Evolutionary conservation across 2,113 vertebrate species (phyloP), one percentile per base, ranked within the genome.

Genomic region (Zingel zingel): DNA sequence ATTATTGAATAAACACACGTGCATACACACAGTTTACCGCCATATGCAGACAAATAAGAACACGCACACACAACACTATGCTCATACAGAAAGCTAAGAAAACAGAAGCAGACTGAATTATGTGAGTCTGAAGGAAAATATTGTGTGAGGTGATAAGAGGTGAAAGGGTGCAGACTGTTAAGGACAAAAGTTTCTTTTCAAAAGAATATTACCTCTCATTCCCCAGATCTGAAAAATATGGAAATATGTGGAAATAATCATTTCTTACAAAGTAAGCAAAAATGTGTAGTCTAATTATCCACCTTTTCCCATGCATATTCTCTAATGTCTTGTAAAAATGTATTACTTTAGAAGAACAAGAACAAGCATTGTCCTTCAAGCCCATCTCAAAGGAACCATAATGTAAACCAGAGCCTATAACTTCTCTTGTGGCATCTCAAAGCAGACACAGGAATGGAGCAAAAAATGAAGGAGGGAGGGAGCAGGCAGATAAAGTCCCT

Each of bases 381-480:
- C 56, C 86, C 87, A 86, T 88, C 91, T 91, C 89, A 82, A 83
- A 86, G 80, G 83, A 90, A 59, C 86, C 63, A 62, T 95, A 96
- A 95, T 95, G 91, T 88, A 94, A 96, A 95, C 89, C 95, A 95
- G 94, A 94, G 87, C 79, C 91, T 65, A 73, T 77, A 90, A 92
- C 92, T 91, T 91, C 92, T 91, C 93, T 91, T 92, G 90, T 89
- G 90, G 91, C 90, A 90, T 92, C 92, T 93, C 86, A 92, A 92
- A 89, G 86, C 81, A 82, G 90, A 92, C 92, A 77, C 69, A 87
- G 77, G 88, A 90, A 90, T 89, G 86, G 74, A 67, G 57, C 2
- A 57, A 30, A 77, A 56, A 25, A 66, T 7, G 36, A 62, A 56
- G 71, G 69, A 53, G 43, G 73, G 21, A n/a, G 74, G 74, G 70